These are phyloP conservation scores for Nematolebias whitei DNA, from an alignment of 2,113 vertebrate species.

Conservation along the genomic window DNA sequence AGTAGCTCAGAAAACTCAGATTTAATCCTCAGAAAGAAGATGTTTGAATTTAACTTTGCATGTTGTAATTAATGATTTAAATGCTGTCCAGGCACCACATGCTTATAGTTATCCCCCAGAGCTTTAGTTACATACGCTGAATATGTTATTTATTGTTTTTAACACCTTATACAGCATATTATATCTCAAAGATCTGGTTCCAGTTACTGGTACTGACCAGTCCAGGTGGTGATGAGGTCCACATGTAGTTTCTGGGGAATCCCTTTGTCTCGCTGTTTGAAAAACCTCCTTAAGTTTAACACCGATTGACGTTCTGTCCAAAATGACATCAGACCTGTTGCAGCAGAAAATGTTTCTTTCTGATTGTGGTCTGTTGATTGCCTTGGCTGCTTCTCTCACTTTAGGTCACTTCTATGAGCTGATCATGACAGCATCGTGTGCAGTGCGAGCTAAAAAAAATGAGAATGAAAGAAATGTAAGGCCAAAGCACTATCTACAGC, in stretches of 20 bases:
- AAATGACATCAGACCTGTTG: not conserved
- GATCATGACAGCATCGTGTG: too few relatives aligned
- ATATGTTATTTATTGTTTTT: too few relatives aligned
- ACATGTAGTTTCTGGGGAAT: conserved; percentile 13
- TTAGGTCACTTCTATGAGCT: too few relatives aligned
- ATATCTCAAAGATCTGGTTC: conserved; percentile 1
- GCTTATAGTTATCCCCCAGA: not conserved
- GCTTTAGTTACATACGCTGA: not conserved
- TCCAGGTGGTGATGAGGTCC: conserved; percentile 11
- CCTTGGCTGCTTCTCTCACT: too few relatives aligned
- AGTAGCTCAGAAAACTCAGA: conserved; percentile 2
- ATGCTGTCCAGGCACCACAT: conserved; percentile 16
- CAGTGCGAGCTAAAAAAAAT: too few relatives aligned
- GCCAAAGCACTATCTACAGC: too few relatives aligned
- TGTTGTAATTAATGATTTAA: conserved; percentile 11
- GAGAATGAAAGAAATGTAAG: too few relatives aligned
- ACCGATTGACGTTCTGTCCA: not conserved
- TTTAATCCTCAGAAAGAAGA: conserved; percentile 14
- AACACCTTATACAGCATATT: conserved; percentile 3
- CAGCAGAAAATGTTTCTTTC: not conserved
- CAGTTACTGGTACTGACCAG: conserved; percentile 1
- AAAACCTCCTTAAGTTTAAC: conserved; percentile 11
- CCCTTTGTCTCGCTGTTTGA: not conserved
- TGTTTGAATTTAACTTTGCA: conserved; percentile 5
- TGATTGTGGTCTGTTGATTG: not conserved